A percentile compares a stretch with the other conserved stretches of the same genome.
Conservation (phyloP, 2,797 vertebrate genomes). For the Sebastes iracundus region DNA sequence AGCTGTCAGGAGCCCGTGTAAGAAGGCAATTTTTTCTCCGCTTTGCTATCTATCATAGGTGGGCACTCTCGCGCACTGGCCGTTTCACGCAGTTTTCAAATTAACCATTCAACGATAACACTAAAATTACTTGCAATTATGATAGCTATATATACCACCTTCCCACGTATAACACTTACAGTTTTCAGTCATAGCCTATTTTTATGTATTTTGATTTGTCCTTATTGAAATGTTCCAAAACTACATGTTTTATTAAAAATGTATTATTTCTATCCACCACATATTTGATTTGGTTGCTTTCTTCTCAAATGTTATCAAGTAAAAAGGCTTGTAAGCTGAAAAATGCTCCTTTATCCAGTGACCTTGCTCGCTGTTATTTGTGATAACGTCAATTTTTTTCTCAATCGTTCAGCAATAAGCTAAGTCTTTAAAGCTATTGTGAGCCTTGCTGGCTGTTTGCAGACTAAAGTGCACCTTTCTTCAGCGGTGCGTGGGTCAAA, state of each 20-base stretch:
- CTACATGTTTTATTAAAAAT: no score
- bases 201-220: not conserved
- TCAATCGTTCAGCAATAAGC: no score
- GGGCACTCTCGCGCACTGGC: no score
- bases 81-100: not conserved
- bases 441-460: not conserved
- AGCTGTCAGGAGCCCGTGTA: not conserved
- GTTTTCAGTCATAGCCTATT: not conserved
- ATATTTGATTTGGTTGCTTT: no score
- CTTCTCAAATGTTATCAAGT: no score
- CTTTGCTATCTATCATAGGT: not conserved
- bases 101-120: not conserved
- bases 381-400: no score
- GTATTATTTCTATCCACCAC: no score
- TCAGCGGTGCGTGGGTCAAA: not conserved
- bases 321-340: no score
- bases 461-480: not conserved
- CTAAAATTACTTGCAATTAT: not conserved
- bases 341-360: no score
- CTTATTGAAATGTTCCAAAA: not conserved
- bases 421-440: not conserved
- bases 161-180: not conserved
- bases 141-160: not conserved
- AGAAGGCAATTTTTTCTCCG: not conserved
- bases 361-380: no score